Conservation (phyloP, 2,797 vertebrate species). For the Sebastes minor region DNA sequence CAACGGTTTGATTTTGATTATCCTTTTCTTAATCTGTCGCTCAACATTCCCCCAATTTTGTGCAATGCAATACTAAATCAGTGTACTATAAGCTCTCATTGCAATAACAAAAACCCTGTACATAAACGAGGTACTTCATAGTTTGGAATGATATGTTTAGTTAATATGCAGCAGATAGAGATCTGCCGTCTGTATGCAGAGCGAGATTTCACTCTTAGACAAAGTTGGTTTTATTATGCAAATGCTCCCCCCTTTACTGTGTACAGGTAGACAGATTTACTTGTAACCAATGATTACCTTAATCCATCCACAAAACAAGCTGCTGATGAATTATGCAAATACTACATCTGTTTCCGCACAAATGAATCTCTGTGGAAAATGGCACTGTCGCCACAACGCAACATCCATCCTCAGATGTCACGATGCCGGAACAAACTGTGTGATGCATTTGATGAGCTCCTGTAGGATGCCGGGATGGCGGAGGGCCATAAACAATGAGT, state of each 20-base stretch:
- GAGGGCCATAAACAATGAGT: not conserved
- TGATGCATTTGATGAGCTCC: not conserved
- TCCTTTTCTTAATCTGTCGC: not conserved
- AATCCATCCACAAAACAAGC: constrained; percentile 65
- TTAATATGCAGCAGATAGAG: not conserved
- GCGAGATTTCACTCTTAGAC: not conserved
- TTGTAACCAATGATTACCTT: constrained; percentile 62
- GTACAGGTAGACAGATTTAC: constrained; percentile 52
- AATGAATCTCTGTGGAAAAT: constrained; percentile 62
- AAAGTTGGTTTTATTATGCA: constrained; percentile 45
- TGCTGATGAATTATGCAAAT: constrained; percentile 76
- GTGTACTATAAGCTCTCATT: not conserved
- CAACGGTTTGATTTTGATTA: not conserved
- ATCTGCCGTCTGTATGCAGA: not conserved
- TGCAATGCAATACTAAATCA: not conserved
- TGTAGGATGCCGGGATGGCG: not conserved
- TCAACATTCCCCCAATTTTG: not conserved
- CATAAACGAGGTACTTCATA: not conserved
- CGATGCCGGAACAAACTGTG: not conserved
- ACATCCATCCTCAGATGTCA: constrained; percentile 36
- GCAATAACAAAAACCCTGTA: not conserved
- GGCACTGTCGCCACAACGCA: constrained; percentile 21
- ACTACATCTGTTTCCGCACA: constrained; percentile 61
- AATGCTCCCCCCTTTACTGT: constrained; percentile 12
- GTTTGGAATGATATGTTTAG: not conserved